Evolutionary conservation across 2,113 vertebrate species (phyloP), one percentile per base, ranked within the genome.

Genomic region (Gasterosteus nipponicus): DNA sequence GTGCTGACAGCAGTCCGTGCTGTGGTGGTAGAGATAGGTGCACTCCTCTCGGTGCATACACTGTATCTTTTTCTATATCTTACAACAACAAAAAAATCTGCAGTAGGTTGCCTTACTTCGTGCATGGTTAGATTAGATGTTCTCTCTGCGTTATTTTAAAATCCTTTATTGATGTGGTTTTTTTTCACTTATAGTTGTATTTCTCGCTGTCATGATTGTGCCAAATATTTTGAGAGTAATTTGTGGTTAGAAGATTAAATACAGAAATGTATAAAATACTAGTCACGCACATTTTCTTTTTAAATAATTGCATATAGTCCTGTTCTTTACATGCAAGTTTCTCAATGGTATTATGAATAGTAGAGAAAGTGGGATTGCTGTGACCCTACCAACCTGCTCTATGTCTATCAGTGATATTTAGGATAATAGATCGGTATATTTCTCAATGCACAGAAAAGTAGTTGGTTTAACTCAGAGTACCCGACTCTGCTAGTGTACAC

Each of bases 91-190:
- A 95, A 80, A 81, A 94, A 94, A 94, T 95, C 95, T 96, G 94
- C 96, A 94, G 94, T 96, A 97, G 96, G 95, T 95, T 95, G 95
- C 95, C 95, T 96, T 95, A 95, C 92, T 94, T 94, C 86, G 91
- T 96, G 97, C 97, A 98, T 98, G 97, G 90, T 93, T 97, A 96
- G 93, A 93, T 94, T 94, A 92, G 84, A 92, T 93, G 89, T 85
- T 95, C 94, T 95, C 94, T 92, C 92, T 93, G 90, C 89, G 90
- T 94, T 90, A 92, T 94, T 95, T 82, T 62, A 91, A 42, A 93
- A 81, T 70, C 82, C 80, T 89, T 83, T 86, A 87, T 90, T 90
- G 61, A 49, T 58, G 31, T 66, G 54, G 78, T 49, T 65, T 70
- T 63, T 63, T 72, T 64, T 42, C 71, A 70, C 35, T 71, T 79